Base-by-base conservation (phyloP, 2,113 vertebrate genomes). In the Lagenorhynchus albirostris region DNA sequence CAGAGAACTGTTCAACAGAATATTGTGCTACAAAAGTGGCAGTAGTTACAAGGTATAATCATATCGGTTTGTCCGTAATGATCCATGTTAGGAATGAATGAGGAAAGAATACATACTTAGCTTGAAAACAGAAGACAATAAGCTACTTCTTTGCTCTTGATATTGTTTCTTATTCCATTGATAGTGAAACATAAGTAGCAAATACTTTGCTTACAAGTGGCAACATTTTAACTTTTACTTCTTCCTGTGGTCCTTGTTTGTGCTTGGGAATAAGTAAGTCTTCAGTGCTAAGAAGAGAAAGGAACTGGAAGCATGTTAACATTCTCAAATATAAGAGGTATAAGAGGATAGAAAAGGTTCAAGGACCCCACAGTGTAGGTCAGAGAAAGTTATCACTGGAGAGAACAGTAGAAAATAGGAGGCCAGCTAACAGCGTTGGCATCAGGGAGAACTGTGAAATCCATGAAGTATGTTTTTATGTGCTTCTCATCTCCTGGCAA, bases 61-160 rank as follows among this genome's bases (percentile, higher is more conserved):
- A 25, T 74, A 33, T 50, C 38, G 47, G 73, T 47, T 93, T 68
- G 41, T 67, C 13, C 25, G 23, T 74, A 74, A 41, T 71, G n/a
- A 96, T 74, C 44, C 20, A 3, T 86, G 50, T 68, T 87, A 82
- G 90, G 41, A 95, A 88, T 93, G 50, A 95, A 89, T 70, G 44
- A 73, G 53, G 47, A 74, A 92, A 86, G 18, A 65, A 50, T 47
- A 41, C 1, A 44, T 21, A 85, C 2, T 79, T 62, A 77, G 23
- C 12, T 86, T 86, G 33, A 36, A 92, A 89, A 80, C 29, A 47
- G 71, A 91, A 74, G 31, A 58, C 2, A 47, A 18, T 5, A 53
- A 17, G 0, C 36, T 80, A 4, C 17, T 88, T 87, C 20, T 60
- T 96, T 74, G 25, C 3, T 67, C 36, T 74, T 90, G 12, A 50